Evolutionary conservation across 2,797 vertebrate species (phyloP).

Genomic region (Anguilla megastoma): DNA sequence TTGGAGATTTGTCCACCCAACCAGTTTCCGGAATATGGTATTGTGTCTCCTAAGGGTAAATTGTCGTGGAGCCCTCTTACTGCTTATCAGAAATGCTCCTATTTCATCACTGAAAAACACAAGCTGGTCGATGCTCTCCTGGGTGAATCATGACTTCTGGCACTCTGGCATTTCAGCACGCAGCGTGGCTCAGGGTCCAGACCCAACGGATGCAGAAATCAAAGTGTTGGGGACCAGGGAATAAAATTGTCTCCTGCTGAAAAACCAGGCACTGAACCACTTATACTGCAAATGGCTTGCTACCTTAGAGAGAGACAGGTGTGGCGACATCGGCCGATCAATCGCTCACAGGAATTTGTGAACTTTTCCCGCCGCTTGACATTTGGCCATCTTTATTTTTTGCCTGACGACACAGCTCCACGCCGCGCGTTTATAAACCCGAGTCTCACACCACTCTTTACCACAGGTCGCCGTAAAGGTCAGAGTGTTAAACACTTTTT

Average conservation of each 20-base stretch:
- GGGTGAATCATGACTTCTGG: neutral
- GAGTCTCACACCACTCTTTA: neutral
- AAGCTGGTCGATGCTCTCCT: neutral
- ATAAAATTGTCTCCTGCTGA: neutral
- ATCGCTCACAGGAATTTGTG: neutral
- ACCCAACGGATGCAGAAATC: neutral
- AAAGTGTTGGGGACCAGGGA: neutral
- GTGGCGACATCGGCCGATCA: neutral
- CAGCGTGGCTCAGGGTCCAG: neutral
- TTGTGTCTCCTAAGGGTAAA: no score
- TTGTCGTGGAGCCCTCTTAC: neutral
- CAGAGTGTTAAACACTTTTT: neutral
- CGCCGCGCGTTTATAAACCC: neutral
- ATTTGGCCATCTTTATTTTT: neutral
- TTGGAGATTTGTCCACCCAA: neutral
- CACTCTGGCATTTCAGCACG: neutral
- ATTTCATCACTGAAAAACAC: neutral
- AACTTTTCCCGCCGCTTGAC: neutral
- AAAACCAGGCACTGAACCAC: neutral
- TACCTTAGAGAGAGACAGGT: no score
- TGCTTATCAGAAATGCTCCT: no score
- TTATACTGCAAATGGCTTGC: neutral
- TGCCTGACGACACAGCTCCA: neutral
- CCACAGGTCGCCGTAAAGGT: neutral
- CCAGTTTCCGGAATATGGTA: neutral